These are phyloP conservation scores for Drosophila conformis DNA, from an alignment of 2,888 invertebrate species.

Conservation along the genomic window DNA sequence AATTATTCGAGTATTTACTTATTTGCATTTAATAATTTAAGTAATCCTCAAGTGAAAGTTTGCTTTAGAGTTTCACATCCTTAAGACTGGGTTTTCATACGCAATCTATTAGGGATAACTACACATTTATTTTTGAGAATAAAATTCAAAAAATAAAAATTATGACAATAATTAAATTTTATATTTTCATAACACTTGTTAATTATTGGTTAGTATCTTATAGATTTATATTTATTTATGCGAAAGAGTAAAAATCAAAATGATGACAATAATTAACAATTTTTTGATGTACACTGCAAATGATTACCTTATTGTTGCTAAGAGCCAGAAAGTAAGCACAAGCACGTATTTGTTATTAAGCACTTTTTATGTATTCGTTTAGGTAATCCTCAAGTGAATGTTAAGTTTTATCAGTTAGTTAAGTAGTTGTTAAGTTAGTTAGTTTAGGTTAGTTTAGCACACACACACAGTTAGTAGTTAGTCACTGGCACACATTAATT, in stretches of 20 bases:
- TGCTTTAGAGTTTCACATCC: background rate
- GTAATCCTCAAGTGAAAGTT: background rate
- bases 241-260: background rate
- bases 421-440: background rate
- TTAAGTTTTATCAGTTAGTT: background rate
- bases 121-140: background rate
- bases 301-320: constrained; percentile 34
- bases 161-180: too few species aligned
- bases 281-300: background rate
- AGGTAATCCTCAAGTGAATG: constrained; percentile 3
- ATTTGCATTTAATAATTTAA: background rate
- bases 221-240: background rate
- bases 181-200: background rate
- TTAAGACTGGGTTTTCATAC: background rate
- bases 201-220: background rate
- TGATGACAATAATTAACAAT: background rate
- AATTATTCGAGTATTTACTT: background rate
- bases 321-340: background rate
- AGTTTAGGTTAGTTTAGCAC: background rate
- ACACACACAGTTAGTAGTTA: background rate
- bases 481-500: constrained; percentile 7
- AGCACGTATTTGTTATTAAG: background rate
- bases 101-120: background rate
- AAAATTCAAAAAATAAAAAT: background rate
- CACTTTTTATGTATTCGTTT: constrained; percentile 9